phyloP scores from a whole-genome alignment of 2,888 invertebrate species.

The Pemphredon lugubris region DNA sequence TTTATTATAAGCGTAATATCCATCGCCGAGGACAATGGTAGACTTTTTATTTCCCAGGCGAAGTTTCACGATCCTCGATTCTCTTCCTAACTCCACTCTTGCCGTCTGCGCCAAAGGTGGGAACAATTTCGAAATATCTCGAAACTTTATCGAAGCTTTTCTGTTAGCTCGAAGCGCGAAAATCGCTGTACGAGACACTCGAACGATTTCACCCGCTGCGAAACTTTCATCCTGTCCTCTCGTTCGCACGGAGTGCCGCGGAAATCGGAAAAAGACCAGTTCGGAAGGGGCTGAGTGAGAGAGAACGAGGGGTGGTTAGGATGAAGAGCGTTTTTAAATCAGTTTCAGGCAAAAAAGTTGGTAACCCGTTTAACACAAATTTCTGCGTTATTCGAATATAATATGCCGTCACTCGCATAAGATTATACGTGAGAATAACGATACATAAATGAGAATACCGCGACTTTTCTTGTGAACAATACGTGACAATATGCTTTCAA shows the following conservation, averaged over 20 bases:
- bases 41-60: constrained; percentile 16
- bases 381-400: too few relatives aligned
- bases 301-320: too few relatives aligned
- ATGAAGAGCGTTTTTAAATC: too few relatives aligned
- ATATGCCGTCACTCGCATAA: too few relatives aligned
- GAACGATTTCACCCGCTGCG: constrained; percentile 69
- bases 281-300: too few relatives aligned
- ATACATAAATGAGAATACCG: too few relatives aligned
- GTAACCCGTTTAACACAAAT: too few relatives aligned
- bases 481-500: too few relatives aligned
- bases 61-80: constrained; percentile 22
- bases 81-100: constrained; percentile 28
- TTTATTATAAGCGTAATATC: constrained; percentile 5
- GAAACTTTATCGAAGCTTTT: constrained; percentile 74
- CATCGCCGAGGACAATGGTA: not conserved
- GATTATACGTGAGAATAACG: too few relatives aligned
- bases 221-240: constrained; percentile 69
- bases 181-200: constrained; percentile 70
- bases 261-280: constrained; percentile 20
- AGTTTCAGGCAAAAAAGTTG: too few relatives aligned
- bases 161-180: constrained; percentile 69
- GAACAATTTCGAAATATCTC: constrained; percentile 73
- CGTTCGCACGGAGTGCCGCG: constrained; percentile 21
- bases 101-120: constrained; percentile 37
- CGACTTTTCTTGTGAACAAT: too few relatives aligned